A percentile compares a stretch with the other conserved stretches of the same genome.
Evolutionary conservation across 2,888 invertebrate species (phyloP).

Genomic region (Seira musarum): DNA sequence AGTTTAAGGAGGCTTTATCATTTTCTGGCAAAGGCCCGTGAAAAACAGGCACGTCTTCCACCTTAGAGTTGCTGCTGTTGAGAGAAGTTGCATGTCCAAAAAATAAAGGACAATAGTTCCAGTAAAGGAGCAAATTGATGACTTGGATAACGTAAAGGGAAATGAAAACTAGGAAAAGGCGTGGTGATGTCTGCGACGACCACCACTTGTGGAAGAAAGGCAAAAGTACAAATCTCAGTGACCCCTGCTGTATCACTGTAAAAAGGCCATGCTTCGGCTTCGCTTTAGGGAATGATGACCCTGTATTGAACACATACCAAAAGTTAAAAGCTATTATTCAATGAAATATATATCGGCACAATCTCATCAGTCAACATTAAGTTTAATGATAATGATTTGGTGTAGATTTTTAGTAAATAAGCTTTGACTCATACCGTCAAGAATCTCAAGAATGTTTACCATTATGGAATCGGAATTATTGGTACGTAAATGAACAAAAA

Average conservation of each 20-base stretch:
- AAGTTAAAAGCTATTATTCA: neutral
- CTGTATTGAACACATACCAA: slow-evolving; percentile 73
- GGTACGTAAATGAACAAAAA: too few relatives aligned
- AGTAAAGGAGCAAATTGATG: slow-evolving; percentile 77
- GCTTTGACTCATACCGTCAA: too few relatives aligned
- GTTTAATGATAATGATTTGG: too few relatives aligned
- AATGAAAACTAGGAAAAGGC: slow-evolving; percentile 81
- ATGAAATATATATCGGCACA: too few relatives aligned
- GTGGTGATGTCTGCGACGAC: slow-evolving; percentile 88
- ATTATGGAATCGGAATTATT: too few relatives aligned
- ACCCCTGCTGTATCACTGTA: slow-evolving; percentile 87
- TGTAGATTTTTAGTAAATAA: too few relatives aligned
- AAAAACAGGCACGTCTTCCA: slow-evolving; percentile 20
- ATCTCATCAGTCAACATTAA: too few relatives aligned
- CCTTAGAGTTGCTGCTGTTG: slow-evolving; percentile 36
- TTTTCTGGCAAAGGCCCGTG: slow-evolving; percentile 42
- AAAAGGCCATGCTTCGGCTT: slow-evolving; percentile 94
- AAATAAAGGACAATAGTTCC: slow-evolving; percentile 68
- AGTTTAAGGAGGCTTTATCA: slow-evolving; percentile 17
- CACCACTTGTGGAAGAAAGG: slow-evolving; percentile 92
- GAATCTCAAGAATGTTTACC: too few relatives aligned
- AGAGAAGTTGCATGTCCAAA: slow-evolving; percentile 48
- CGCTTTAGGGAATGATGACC: slow-evolving; percentile 95
- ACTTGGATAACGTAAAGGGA: slow-evolving; percentile 85
- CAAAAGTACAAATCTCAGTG: slow-evolving; percentile 85